Evolutionary conservation across 2,797 vertebrate species (phyloP).

Genomic region (Siniperca scherzeri): DNA sequence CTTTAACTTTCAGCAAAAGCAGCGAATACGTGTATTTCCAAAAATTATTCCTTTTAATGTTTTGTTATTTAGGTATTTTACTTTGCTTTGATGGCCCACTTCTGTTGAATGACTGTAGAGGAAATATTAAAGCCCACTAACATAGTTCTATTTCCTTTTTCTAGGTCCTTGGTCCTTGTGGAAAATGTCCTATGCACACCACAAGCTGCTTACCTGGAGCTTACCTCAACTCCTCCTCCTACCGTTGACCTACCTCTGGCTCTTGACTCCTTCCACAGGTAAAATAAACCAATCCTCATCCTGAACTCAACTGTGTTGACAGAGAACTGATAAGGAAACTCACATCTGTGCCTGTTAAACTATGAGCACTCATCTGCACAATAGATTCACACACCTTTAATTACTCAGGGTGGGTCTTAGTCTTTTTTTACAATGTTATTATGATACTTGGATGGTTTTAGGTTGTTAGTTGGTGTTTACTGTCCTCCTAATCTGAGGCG

Average conservation of each 20-base stretch:
- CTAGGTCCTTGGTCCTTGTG: conserved; percentile 62
- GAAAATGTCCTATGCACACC: conserved; percentile 81
- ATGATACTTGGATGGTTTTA: not conserved
- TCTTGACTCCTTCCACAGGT: conserved; percentile 79
- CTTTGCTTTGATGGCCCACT: not conserved
- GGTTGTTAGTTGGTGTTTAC: conserved; percentile 36
- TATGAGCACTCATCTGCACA: not conserved
- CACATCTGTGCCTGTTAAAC: conserved; percentile 3
- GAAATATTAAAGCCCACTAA: not conserved
- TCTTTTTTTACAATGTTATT: conserved; percentile 5
- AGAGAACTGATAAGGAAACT: conserved; percentile 37
- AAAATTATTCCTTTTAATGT: not conserved
- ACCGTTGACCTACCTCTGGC: conserved; percentile 75
- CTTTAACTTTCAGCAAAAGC: not conserved
- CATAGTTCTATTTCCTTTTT: not conserved
- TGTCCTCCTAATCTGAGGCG: conserved; percentile 24
- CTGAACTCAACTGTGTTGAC: conserved; percentile 13
- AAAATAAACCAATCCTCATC: conserved; percentile 27
- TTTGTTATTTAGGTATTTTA: not conserved
- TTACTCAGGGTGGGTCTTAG: conserved; percentile 64
- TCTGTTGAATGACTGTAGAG: not conserved
- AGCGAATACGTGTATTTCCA: not conserved
- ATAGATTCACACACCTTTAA: conserved; percentile 47
- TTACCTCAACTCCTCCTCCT: conserved; percentile 74
- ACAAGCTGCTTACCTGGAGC: conserved; percentile 72